Evolutionary conservation across 1,140 invertebrate species (phyloP), one percentile per base, ranked within the genome.

Genomic region (Subanguina moxae): DNA sequence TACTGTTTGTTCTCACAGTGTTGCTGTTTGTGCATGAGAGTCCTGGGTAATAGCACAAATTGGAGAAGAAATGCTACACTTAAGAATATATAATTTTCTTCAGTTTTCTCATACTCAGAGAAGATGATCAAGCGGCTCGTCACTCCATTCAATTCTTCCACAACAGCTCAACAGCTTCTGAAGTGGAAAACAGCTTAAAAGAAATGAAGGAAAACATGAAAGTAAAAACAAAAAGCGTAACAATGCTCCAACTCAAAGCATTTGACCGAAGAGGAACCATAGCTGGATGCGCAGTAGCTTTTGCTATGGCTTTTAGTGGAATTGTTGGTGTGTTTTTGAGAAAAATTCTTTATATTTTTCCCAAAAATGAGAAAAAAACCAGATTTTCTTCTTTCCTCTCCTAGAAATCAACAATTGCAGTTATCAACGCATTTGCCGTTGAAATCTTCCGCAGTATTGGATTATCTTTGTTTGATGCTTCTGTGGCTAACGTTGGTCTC

Each of bases 251-350:
- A 46, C 13, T 65, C 23, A 32, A 32, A 17, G 23, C 23, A 17
- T 17, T 25, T 27, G 52, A 65, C 21, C 52, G 64, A 27, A 65
- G 57, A 57, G 64, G 43, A 23, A 28, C 64, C 15, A n/a, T 57
- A 15, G 48, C 23, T 52, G 48, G 48, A 52, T 52, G 48, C 17
- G 48, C 79, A 13, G 67, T 78, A 7, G 65, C 78, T 15, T 70
- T 79, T 45, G 73, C 78, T 8, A 80, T 79, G 78, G 73, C 76
- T 23, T 79, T 79, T 65, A 76, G 76, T 62, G 77, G 77, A 61
- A 76, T 81, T 64, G 77, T 78, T n/a, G 75, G 75, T 79, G 8
- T 32, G 58, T 61, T 30, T 21, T 32, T 5, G 52, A 56, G 13
- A 56, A 5, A 56, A 23, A 23, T 5, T 9, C 15, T 46, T 46